Conservation (phyloP, 2,113 vertebrate genomes). For the Macaca nemestrina region DNA sequence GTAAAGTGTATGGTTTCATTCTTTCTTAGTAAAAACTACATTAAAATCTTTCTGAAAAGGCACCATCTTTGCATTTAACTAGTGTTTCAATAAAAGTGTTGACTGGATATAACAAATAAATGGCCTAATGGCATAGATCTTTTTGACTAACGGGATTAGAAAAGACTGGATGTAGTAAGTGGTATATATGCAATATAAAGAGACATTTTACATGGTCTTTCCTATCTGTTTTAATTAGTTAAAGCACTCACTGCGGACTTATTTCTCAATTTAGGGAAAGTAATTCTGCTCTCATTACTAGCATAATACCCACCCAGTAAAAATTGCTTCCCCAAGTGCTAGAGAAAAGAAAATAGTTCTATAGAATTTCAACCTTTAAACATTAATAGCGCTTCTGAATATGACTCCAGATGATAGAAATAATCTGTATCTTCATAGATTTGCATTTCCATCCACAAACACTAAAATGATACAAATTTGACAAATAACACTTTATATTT, state of each 20-base stretch:
- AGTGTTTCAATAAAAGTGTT: slow-evolving; percentile 60
- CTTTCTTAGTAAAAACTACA: slow-evolving; percentile 33
- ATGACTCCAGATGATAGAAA: slow-evolving; percentile 76
- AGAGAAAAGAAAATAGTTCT: slow-evolving; percentile 44
- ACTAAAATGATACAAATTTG: not conserved
- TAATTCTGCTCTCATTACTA: slow-evolving; percentile 52
- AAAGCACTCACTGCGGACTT: not conserved
- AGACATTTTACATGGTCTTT: slow-evolving; percentile 13
- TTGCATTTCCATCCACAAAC: slow-evolving; percentile 78
- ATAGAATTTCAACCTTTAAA: slow-evolving; percentile 60
- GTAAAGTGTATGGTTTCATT: slow-evolving; percentile 68
- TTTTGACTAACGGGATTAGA: slow-evolving; percentile 39
- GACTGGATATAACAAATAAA: slow-evolving; percentile 56
- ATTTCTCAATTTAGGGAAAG: slow-evolving; percentile 52
- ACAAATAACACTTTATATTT: not conserved
- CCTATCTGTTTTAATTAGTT: slow-evolving; percentile 50
- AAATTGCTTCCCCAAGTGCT: slow-evolving; percentile 13
- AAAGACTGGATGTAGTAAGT: slow-evolving; percentile 42
- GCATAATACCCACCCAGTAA: slow-evolving; percentile 42
- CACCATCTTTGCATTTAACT: slow-evolving; percentile 56
- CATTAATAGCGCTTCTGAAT: slow-evolving; percentile 77
- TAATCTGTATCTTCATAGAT: slow-evolving; percentile 72
- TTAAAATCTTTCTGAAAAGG: slow-evolving; percentile 70
- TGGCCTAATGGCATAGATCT: slow-evolving; percentile 2
- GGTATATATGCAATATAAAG: slow-evolving; percentile 6